Evolutionary conservation across 2,113 vertebrate species (phyloP), one percentile per base, ranked within the genome.

Genomic region (Xiphophorus couchianus): DNA sequence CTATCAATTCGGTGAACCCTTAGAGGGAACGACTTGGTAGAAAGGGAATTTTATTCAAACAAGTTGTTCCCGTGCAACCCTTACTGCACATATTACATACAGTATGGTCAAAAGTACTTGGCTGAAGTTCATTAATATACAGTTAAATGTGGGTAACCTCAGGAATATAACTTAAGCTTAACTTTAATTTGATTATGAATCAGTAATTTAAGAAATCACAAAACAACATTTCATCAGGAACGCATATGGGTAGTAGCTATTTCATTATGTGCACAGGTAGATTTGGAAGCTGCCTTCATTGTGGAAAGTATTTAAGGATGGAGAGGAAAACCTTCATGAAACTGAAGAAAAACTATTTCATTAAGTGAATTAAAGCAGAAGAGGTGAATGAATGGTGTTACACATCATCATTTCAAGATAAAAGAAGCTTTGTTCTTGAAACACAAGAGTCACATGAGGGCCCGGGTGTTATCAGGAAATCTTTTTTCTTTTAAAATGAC

Each of bases 241-340:
- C 22, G 66, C 72, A 73, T 71, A 74, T 67, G 3, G 27, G 62
- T 77, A 74, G 86, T 85, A 75, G 78, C 62, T 58, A 81, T 84
- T 85, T 82, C 58, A 81, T 89, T 86, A 84, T 72, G 78, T 82
- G 71, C 81, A 42, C 54, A 83, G 73, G 85, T 66, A 83, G 78
- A 86, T 89, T 51, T 68, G 65, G 33, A 44, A 61, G 79, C 33
- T 86, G 67, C 81, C 73, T 61, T 86, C 61, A 84, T 76, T 77
- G 29, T 39, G 17, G 69, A 35, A 77, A 33, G 30, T 29, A 29
- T 71, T 84, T 22, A 58, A 69, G 31, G 28, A 61, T 62, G 31
- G 25, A 83, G 75, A 62, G 71, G 44, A 65, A 76, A 78, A 80
- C 54, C 27, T 58, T 58, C 5, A 58, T 3, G 25, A 58, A 58